phyloP scores from a whole-genome alignment of 1,140 invertebrate genomes.

The Pararge aegeria region DNA sequence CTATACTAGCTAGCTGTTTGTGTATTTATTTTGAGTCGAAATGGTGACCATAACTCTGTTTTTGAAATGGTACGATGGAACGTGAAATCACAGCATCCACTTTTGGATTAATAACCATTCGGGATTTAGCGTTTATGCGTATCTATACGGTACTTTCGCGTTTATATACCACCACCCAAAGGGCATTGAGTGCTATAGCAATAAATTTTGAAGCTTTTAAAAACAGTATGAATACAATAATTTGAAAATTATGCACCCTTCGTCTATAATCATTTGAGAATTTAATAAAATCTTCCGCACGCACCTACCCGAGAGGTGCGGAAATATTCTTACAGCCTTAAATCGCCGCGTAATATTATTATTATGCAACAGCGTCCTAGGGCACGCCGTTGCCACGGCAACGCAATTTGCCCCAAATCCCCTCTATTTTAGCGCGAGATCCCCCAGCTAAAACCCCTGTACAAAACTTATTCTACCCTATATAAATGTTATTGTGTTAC shows the following conservation, averaged over 20 bases:
- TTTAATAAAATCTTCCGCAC: slow-evolving; percentile 10
- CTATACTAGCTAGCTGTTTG: too few relatives aligned
- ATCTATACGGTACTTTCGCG: too few relatives aligned
- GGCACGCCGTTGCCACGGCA: slow-evolving; percentile 48
- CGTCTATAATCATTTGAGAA: not conserved
- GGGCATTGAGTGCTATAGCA: too few relatives aligned
- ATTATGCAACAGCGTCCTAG: slow-evolving; percentile 26
- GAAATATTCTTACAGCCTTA: slow-evolving; percentile 4
- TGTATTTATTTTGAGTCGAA: too few relatives aligned
- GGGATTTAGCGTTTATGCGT: too few relatives aligned
- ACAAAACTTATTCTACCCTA: slow-evolving; percentile 22
- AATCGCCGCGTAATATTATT: slow-evolving; percentile 18
- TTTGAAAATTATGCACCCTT: slow-evolving; percentile 4
- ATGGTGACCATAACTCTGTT: too few relatives aligned
- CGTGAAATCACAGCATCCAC: too few relatives aligned
- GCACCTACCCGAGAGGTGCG: not conserved
- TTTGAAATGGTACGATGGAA: too few relatives aligned
- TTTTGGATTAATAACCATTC: too few relatives aligned
- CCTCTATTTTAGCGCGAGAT: slow-evolving; percentile 50
- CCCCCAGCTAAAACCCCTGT: slow-evolving; percentile 36
- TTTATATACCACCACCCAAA: too few relatives aligned
- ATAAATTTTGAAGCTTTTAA: too few relatives aligned
- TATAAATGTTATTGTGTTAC: not conserved
- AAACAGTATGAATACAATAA: not conserved
- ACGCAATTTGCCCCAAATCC: slow-evolving; percentile 61